A percentile compares a stretch with the other conserved stretches of the same genome.
phyloP scores from a whole-genome alignment of 2,888 invertebrate species.

The Leptinotarsa tumamoca region DNA sequence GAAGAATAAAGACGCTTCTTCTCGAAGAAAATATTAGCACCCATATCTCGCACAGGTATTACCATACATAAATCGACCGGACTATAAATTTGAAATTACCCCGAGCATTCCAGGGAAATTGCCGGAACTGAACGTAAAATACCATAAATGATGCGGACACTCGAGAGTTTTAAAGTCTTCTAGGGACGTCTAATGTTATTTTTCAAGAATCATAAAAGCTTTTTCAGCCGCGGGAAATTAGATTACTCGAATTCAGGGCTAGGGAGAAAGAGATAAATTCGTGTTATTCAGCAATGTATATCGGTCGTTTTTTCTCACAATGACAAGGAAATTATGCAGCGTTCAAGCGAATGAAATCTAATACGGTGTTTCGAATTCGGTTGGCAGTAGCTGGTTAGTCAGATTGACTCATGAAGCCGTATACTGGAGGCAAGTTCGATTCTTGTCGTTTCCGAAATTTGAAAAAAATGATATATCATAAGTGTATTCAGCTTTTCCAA shows the following conservation, averaged over 20 bases:
- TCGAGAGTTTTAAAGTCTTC: conserved; percentile 56
- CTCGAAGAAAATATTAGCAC: conserved; percentile 38
- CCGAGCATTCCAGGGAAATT: conserved; percentile 49
- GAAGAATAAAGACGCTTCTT: neutral
- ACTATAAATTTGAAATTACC: conserved; percentile 55
- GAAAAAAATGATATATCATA: too few relatives aligned
- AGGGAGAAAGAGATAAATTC: conserved; percentile 11
- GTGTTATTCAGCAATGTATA: conserved; percentile 1
- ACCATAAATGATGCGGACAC: conserved; percentile 56
- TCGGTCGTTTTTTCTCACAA: neutral
- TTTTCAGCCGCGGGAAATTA: conserved; percentile 55
- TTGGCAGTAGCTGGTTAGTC: too few relatives aligned
- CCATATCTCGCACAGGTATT: conserved; percentile 39
- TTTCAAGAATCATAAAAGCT: conserved; percentile 56
- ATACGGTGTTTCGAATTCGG: too few relatives aligned
- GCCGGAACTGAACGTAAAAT: conserved; percentile 53
- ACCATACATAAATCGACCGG: conserved; percentile 52
- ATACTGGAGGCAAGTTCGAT: too few relatives aligned
- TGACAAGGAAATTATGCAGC: neutral
- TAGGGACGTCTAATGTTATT: conserved; percentile 50
- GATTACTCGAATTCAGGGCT: conserved; percentile 53
- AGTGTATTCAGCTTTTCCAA: too few relatives aligned
- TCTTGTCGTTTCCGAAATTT: too few relatives aligned
- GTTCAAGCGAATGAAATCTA: too few relatives aligned
- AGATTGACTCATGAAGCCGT: too few relatives aligned